phyloP scores from a whole-genome alignment of 1,140 invertebrate species.

The Gryon sp. region DNA sequence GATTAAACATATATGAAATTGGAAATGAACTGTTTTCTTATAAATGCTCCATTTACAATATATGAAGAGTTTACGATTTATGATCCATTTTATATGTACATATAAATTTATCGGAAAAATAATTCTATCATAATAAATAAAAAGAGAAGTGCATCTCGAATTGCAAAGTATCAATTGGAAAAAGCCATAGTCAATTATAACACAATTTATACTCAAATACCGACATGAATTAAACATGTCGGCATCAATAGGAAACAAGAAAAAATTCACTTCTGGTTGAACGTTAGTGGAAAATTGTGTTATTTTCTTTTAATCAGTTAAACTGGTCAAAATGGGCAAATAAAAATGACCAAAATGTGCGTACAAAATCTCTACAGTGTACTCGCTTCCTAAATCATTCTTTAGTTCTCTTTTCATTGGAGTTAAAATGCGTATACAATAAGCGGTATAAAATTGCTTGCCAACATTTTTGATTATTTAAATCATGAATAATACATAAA shows the following conservation, averaged over 20 bases:
- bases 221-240: constrained; percentile 10
- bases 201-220: constrained; percentile 9
- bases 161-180: constrained; percentile 1
- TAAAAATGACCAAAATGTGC: constrained; percentile 2
- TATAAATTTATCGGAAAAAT: constrained; percentile 2
- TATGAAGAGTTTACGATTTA: too few species aligned
- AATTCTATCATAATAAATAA: not conserved
- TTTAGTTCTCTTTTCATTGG: constrained; percentile 37
- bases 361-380: constrained; percentile 14
- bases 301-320: constrained; percentile 6
- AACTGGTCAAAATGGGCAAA: constrained; percentile 9
- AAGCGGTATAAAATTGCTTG: constrained; percentile 34
- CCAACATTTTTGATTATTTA: constrained; percentile 41
- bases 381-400: constrained; percentile 29
- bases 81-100: too few species aligned
- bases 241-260: constrained; percentile 5
- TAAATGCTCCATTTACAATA: too few species aligned
- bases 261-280: constrained; percentile 7
- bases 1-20: too few species aligned
- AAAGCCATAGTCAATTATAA: constrained; percentile 16
- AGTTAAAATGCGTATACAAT: constrained; percentile 39
- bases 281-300: constrained; percentile 19
- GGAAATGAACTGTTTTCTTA: too few species aligned
- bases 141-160: not conserved
- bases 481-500: constrained; percentile 52